Conservation (phyloP, 1,140 invertebrate species). For the Calliopsis andreniformis region DNA sequence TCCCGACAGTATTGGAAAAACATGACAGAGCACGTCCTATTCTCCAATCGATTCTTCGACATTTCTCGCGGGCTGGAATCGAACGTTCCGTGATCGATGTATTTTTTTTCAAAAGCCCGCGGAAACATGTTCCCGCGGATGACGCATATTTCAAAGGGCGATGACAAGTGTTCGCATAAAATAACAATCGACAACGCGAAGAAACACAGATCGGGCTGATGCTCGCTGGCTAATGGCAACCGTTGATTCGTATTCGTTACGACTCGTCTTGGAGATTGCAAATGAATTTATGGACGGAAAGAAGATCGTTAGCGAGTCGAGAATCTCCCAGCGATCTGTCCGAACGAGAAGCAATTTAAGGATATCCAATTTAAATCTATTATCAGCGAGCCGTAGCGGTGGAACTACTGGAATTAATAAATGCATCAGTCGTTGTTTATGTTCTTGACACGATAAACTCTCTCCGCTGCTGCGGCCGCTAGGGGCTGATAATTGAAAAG, state of each 20-base stretch:
- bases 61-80: neutral
- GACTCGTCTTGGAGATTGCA: neutral
- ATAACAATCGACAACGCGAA: neutral
- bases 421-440: neutral
- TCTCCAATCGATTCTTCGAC: no score
- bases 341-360: neutral
- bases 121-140: neutral
- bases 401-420: neutral
- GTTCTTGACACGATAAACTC: neutral
- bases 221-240: neutral
- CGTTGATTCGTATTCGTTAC: neutral
- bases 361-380: constrained; percentile 15
- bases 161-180: constrained; percentile 2
- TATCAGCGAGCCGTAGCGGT: neutral
- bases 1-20: neutral
- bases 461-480: neutral
- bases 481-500: neutral
- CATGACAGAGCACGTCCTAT: no score
- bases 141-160: neutral
- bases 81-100: no score
- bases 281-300: neutral
- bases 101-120: no score
- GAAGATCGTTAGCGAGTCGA: neutral
- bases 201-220: neutral
- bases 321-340: neutral